Conservation (phyloP, 2,797 vertebrate species). For the Rhynchotus rufescens region DNA sequence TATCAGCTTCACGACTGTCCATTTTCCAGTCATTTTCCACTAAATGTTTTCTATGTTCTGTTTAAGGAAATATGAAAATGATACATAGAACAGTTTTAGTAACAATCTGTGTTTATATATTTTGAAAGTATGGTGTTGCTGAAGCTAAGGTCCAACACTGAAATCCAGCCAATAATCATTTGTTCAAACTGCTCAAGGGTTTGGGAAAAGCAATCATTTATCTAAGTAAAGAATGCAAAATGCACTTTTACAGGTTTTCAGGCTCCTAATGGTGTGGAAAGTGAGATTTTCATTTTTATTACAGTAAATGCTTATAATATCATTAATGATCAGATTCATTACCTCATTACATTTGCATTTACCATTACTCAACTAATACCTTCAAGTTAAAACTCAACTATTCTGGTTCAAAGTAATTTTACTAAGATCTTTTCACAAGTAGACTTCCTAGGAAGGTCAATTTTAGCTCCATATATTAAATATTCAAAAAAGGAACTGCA, state of each 20-base stretch:
- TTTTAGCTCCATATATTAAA: slow-evolving; percentile 1
- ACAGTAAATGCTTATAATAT: slow-evolving; percentile 1
- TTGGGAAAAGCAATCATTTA: slow-evolving; percentile 54
- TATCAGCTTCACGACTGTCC: background rate
- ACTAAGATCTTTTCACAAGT: background rate
- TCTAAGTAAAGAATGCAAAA: slow-evolving; percentile 22
- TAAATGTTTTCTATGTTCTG: background rate
- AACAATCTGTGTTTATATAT: slow-evolving; percentile 3
- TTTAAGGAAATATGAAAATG: background rate
- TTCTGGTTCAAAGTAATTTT: background rate
- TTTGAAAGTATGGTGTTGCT: slow-evolving; percentile 14
- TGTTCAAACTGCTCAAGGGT: slow-evolving; percentile 39
- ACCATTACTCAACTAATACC: background rate
- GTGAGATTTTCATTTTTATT: slow-evolving; percentile 45
- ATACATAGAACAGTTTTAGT: background rate
- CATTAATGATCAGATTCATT: slow-evolving; percentile 39
- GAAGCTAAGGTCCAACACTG: background rate
- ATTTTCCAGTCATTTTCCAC: background rate
- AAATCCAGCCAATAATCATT: slow-evolving; percentile 32
- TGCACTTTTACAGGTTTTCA: slow-evolving; percentile 37
- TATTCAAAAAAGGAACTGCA: background rate
- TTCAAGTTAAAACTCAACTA: background rate
- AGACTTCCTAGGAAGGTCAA: background rate
- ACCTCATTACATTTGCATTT: slow-evolving; percentile 19
- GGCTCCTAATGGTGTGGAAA: slow-evolving; percentile 52